Base-by-base conservation (phyloP, 2,797 vertebrate species). In the Propithecus perrieri region DNA sequence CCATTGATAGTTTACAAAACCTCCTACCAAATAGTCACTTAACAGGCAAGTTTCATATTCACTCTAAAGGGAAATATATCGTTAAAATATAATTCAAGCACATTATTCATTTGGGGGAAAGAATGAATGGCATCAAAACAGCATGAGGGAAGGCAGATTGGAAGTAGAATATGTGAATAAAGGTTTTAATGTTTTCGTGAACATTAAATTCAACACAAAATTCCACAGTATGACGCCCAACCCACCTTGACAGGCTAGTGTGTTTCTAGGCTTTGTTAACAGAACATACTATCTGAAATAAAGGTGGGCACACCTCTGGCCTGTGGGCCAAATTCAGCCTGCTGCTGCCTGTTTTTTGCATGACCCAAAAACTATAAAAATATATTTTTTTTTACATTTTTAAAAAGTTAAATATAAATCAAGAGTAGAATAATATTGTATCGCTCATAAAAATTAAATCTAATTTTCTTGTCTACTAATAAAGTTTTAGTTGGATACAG, bases 1-100 rank as follows among this genome's bases (percentile, higher is more conserved):
- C 50, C 57, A 48, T 69, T 94, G 80, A 65, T 94, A 72, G 87
- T 92, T 94, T 96, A 63, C 53, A 18, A 95, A 89, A 72, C 14
- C 33, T 88, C 74, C 76, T 94, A 63, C 41, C 43, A 89, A 48
- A 26, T 6, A 81, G 13, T 79, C 89, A 87, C n/a, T 94, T 95
- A 86, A 72, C 15, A 95, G 43, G 75, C n/a, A 61, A 76, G 28
- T 94, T 90, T 86, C 86, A 80, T 81, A 71, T 53, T 91, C 38
- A 55, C 41, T 84, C 33, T 80, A 87, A 94, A 79, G 88, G 59
- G 55, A 95, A 89, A 57, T 72, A 41, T 26, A 30, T 84, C 50
- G 83, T 91, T 30, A 89, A 92, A 92, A 65, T 81, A 24, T 67
- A 95, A 97, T 96, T 91, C 69, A 75, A 89, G 18, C 20, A 48